Evolutionary conservation across 92 coral and sea anemone genomes (phyloP).

Genomic region (Epizoanthus illoricatus): DNA sequence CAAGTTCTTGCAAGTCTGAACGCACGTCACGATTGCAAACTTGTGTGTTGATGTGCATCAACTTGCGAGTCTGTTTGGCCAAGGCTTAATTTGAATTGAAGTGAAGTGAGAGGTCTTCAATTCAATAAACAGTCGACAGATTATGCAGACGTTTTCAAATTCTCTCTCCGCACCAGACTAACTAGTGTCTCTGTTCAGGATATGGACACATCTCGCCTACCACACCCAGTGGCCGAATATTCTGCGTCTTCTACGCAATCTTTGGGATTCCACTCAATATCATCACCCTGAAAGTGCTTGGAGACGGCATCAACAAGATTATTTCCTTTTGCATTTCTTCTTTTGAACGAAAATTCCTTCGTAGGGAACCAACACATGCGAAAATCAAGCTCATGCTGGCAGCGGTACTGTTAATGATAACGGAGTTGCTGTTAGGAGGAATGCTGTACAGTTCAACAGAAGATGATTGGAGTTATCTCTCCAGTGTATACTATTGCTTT

Average conservation of each 20-base stretch:
- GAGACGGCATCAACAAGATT: slow-evolving; percentile 45
- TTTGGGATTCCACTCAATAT: slow-evolving; percentile 54
- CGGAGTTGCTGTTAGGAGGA: slow-evolving; percentile 52
- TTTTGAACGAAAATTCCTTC: slow-evolving; percentile 39
- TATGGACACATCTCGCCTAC: slow-evolving; percentile 59
- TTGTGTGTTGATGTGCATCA: too few relatives aligned
- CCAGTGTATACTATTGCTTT: slow-evolving; percentile 62
- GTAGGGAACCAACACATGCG: slow-evolving; percentile 35
- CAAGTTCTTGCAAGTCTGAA: too few relatives aligned
- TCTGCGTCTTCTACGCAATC: slow-evolving; percentile 56
- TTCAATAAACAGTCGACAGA: too few relatives aligned
- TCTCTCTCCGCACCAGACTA: too few relatives aligned
- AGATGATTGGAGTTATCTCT: slow-evolving; percentile 51
- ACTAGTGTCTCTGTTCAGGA: slow-evolving; percentile 27
- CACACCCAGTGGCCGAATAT: slow-evolving; percentile 49
- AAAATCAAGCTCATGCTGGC: slow-evolving; percentile 51
- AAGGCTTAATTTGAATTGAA: too few relatives aligned
- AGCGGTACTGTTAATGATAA: slow-evolving; percentile 31
- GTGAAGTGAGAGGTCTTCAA: too few relatives aligned
- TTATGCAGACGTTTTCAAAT: neutral
- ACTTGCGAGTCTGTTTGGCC: too few relatives aligned
- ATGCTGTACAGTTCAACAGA: slow-evolving; percentile 50
- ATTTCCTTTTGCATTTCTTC: slow-evolving; percentile 12
- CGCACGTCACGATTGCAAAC: too few relatives aligned
- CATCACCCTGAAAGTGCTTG: slow-evolving; percentile 48